Percentiles rank a stretch among this genome's conserved stretches.
Conservation (phyloP, 2,888 invertebrate genomes). For the Rotaria socialis region DNA sequence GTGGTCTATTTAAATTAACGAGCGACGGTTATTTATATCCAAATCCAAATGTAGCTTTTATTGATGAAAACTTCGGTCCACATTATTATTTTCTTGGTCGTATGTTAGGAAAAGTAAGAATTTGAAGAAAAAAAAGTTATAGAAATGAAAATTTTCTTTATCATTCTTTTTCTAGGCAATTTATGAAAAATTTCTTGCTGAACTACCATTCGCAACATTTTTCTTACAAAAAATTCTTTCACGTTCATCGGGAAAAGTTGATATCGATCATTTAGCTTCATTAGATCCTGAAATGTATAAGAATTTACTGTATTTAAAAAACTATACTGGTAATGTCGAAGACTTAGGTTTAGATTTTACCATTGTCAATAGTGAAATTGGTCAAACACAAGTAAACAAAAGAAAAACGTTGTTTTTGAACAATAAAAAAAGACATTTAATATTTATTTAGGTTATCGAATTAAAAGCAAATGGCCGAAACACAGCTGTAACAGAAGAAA, state of each 20-base stretch:
- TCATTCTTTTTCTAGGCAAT: conserved; percentile 67
- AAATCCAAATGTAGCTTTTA: conserved; percentile 77
- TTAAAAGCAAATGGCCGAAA: conserved; percentile 82
- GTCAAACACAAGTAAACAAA: conserved; percentile 70
- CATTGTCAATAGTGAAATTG: conserved; percentile 79
- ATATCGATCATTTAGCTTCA: conserved; percentile 85
- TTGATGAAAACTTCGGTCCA: conserved; percentile 77
- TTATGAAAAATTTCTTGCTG: conserved; percentile 87
- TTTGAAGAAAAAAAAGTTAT: conserved; percentile 45
- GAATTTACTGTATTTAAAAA: conserved; percentile 79
- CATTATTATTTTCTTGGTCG: conserved; percentile 92
- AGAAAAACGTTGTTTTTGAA: not conserved
- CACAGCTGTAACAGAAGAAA: conserved; percentile 81
- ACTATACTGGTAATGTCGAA: conserved; percentile 77
- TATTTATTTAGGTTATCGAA: conserved; percentile 69
- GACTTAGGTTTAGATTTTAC: conserved; percentile 84
- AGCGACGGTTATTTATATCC: conserved; percentile 85
- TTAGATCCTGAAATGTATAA: conserved; percentile 70
- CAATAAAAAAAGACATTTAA: no score
- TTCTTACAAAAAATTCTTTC: conserved; percentile 78
- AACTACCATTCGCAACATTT: conserved; percentile 89
- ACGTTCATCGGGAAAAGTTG: conserved; percentile 68
- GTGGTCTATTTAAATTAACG: conserved; percentile 83
- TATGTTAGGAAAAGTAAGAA: conserved; percentile 76
- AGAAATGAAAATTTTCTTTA: not conserved